Conservation (phyloP, 1,140 invertebrate genomes). For the Drosophila persimilis region DNA sequence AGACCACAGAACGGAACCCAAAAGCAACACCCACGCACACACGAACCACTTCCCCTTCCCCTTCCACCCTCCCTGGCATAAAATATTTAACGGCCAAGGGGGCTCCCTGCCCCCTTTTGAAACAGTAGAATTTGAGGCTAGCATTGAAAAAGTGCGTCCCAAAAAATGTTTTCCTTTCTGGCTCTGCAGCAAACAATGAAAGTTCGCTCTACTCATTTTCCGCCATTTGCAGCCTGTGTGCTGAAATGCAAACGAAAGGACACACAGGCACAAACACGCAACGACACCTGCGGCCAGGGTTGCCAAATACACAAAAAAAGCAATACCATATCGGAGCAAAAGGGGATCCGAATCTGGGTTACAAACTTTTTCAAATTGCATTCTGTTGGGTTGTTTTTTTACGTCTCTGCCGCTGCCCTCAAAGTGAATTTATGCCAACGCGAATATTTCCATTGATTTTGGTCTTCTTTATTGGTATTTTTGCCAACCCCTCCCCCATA, state of each 20-base stretch:
- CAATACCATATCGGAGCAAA: slow-evolving; percentile 38
- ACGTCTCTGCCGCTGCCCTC: slow-evolving; percentile 3
- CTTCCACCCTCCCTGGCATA: slow-evolving; percentile 5
- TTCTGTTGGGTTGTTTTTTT: slow-evolving; percentile 27
- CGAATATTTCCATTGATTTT: slow-evolving; percentile 78
- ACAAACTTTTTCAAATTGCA: slow-evolving; percentile 58
- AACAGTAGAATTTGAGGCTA: slow-evolving; percentile 39
- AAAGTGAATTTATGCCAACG: slow-evolving; percentile 74
- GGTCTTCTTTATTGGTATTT: slow-evolving; percentile 69
- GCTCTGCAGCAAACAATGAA: slow-evolving; percentile 53
- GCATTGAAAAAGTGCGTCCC: slow-evolving; percentile 36
- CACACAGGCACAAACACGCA: slow-evolving; percentile 11
- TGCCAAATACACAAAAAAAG: slow-evolving; percentile 16
- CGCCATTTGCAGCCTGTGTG: slow-evolving; percentile 58
- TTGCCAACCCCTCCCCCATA: neutral
- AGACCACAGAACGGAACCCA: slow-evolving; percentile 49
- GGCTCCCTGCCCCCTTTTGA: neutral
- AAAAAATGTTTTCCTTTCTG: slow-evolving; percentile 42
- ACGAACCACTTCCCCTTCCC: neutral
- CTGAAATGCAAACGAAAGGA: slow-evolving; percentile 52
- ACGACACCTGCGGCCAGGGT: slow-evolving; percentile 44
- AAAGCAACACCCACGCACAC: slow-evolving; percentile 28
- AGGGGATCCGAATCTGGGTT: slow-evolving; percentile 67
- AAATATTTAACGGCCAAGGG: slow-evolving; percentile 47
- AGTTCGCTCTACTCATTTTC: slow-evolving; percentile 55